Percentiles rank a stretch among this genome's conserved stretches.
Conservation (phyloP, 2,797 vertebrate species). For the Enteromius thamalakanensis region DNA sequence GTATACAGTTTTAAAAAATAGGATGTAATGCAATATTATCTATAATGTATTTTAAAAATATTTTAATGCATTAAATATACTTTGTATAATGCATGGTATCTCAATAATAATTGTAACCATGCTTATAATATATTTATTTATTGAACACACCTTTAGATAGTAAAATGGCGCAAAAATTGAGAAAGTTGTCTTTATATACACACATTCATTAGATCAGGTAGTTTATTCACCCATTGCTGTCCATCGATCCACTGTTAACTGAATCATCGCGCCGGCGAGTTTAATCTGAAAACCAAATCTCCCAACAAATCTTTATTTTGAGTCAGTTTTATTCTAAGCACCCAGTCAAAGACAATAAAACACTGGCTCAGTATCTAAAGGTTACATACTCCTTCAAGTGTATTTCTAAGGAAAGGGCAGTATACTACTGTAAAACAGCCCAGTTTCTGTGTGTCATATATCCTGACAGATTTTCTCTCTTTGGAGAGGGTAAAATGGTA, state of each 20-base stretch:
- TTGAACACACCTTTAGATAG: background rate
- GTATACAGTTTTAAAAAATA: background rate
- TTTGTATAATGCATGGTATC: background rate
- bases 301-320: background rate
- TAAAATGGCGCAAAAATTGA: background rate
- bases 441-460: background rate
- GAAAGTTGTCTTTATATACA: no score
- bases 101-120: background rate
- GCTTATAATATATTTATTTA: background rate
- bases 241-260: background rate
- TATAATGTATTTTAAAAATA: background rate
- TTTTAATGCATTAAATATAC: background rate
- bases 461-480: slow-evolving; percentile 37
- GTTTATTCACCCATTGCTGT: background rate
- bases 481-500: slow-evolving; percentile 39
- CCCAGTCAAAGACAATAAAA: background rate
- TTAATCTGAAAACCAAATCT: background rate
- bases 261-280: background rate
- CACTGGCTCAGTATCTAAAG: background rate
- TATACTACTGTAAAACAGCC: background rate
- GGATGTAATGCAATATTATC: background rate
- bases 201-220: no score
- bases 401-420: background rate
- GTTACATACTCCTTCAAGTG: background rate
- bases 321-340: background rate